Conservation (phyloP, 2,888 invertebrate species). For the Eilema griseolum region DNA sequence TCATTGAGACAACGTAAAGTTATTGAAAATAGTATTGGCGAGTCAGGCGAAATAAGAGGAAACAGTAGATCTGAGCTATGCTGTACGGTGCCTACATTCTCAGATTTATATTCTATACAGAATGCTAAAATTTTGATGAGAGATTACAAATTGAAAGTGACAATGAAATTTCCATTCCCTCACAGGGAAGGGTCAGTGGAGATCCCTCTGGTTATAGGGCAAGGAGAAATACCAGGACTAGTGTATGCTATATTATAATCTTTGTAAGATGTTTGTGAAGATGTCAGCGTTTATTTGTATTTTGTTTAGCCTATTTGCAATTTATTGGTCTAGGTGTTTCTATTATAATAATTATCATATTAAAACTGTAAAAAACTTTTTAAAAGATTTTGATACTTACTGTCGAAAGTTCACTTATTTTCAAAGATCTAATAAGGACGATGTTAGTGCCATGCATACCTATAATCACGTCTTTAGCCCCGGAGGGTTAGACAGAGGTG, state of each 20-base stretch:
- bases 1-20: not conserved
- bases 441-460: too few relatives aligned
- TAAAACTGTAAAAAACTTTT: too few relatives aligned
- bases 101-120: constrained; percentile 50
- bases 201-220: constrained; percentile 56
- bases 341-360: too few relatives aligned
- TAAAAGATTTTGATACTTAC: too few relatives aligned
- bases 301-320: too few relatives aligned
- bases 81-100: constrained; percentile 35
- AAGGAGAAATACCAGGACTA: not conserved
- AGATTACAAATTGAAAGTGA: constrained; percentile 49
- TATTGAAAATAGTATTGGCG: not conserved
- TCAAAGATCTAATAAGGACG: too few relatives aligned
- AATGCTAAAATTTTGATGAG: constrained; percentile 45
- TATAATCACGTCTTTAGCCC: too few relatives aligned
- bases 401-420: too few relatives aligned
- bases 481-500: too few relatives aligned
- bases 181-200: constrained; percentile 44
- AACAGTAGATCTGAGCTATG: constrained; percentile 19
- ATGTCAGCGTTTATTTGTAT: too few relatives aligned
- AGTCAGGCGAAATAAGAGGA: constrained; percentile 31
- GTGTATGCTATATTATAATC: constrained; percentile 3
- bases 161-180: constrained; percentile 50
- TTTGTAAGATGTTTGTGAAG: not conserved
- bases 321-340: too few relatives aligned